phyloP scores from a whole-genome alignment of 2,797 vertebrate genomes.

The Coccyzus lansbergi region DNA sequence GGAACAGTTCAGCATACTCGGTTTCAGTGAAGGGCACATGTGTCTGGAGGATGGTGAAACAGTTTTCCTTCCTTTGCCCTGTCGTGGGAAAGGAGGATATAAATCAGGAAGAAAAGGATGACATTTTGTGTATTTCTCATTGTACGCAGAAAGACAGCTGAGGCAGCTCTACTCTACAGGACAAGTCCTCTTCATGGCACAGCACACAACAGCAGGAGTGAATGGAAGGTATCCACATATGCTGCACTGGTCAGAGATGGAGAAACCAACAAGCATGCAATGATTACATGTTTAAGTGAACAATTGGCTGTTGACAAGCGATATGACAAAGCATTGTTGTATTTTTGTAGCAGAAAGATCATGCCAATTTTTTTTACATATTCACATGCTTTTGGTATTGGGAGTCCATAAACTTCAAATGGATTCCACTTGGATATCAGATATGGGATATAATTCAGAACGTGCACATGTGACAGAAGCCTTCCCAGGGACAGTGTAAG shows the following conservation, averaged over 20 bases:
- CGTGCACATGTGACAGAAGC: neutral
- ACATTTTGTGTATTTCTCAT: neutral
- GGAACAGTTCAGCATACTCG: neutral
- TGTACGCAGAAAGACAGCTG: rapidly evolving
- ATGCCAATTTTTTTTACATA: neutral
- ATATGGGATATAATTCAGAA: neutral
- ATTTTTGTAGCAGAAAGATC: neutral
- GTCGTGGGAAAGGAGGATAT: neutral
- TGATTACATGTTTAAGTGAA: neutral
- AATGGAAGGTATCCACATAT: neutral
- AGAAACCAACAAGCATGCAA: neutral
- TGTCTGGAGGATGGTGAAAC: neutral
- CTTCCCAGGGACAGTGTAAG: neutral
- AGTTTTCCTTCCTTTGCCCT: neutral
- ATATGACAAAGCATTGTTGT: neutral
- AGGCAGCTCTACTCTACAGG: neutral
- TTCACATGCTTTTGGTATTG: neutral
- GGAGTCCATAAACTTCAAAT: neutral
- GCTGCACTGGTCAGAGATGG: neutral
- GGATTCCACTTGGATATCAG: neutral
- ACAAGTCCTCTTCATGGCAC: neutral
- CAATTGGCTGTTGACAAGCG: neutral
- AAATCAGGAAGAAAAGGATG: neutral
- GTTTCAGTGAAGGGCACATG: neutral
- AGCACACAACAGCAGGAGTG: neutral